These are phyloP conservation scores for Ferdinandea cuprea DNA, from an alignment of 2,888 invertebrate genomes.

Conservation along the genomic window DNA sequence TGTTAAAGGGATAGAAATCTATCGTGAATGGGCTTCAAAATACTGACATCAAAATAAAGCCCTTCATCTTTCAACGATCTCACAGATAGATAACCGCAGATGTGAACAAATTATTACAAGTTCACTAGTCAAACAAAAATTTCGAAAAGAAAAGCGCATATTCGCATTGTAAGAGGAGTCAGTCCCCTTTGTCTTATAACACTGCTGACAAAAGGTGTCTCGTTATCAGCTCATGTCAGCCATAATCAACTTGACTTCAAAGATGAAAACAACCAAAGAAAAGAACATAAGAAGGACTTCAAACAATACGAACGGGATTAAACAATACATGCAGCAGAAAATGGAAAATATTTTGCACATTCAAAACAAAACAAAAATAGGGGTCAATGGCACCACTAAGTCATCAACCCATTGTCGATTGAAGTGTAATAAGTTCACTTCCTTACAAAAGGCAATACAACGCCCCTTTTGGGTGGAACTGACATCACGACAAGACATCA, in stretches of 20 bases:
- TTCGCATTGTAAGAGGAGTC: neutral
- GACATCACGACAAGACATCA: constrained; percentile 12
- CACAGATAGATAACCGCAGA: neutral
- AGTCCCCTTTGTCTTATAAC: neutral
- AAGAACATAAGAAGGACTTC: neutral
- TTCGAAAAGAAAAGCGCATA: neutral
- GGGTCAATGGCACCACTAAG: constrained; percentile 51
- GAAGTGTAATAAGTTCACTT: constrained; percentile 46
- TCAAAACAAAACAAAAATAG: constrained; percentile 9
- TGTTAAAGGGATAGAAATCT: neutral
- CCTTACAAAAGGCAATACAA: constrained; percentile 23
- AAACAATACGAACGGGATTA: neutral
- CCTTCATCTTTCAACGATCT: too few relatives aligned
- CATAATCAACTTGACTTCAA: constrained; percentile 7
- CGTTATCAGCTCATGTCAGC: constrained; percentile 15
- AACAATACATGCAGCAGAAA: constrained; percentile 11
- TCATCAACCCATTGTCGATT: constrained; percentile 26
- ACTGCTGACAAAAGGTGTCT: constrained; percentile 26
- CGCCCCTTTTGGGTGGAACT: constrained; percentile 9
- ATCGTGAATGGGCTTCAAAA: too few relatives aligned
- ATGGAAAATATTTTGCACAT: constrained; percentile 26
- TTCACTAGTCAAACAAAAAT: constrained; percentile 1
- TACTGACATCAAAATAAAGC: too few relatives aligned
- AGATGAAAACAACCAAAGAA: constrained; percentile 11
- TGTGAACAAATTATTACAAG: constrained; percentile 5